Percentiles rank a stretch among this genome's conserved stretches.
Evolutionary conservation across 2,888 invertebrate genomes (phyloP).

Genomic region (Ferrisia virgata): DNA sequence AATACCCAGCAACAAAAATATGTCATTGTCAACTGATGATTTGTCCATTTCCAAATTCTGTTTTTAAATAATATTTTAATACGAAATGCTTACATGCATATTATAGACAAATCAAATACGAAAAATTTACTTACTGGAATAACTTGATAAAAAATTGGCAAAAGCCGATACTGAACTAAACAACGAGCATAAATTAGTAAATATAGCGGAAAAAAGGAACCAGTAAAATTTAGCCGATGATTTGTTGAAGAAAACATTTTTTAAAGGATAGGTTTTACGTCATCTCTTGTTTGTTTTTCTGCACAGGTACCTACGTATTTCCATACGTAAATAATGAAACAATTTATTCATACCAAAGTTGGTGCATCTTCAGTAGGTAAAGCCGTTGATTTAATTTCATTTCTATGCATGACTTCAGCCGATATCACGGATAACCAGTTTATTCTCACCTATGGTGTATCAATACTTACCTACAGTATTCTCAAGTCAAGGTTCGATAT

Average conservation of each 20-base stretch:
- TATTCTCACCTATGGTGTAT: neutral
- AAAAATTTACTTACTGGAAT: neutral
- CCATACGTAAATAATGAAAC: too few species aligned
- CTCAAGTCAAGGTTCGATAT: neutral
- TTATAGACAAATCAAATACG: neutral
- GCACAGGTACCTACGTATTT: too few species aligned
- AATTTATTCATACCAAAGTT: neutral
- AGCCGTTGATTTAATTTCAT: neutral
- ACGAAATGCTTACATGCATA: neutral
- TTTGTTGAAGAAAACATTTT: neutral
- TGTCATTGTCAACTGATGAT: neutral
- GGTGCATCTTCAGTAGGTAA: neutral
- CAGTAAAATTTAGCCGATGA: neutral
- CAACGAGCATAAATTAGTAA: neutral
- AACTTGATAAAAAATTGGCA: neutral
- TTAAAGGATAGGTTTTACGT: neutral
- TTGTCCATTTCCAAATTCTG: neutral
- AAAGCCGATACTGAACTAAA: neutral
- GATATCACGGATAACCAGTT: conserved; percentile 3
- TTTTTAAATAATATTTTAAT: neutral
- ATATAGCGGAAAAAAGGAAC: neutral
- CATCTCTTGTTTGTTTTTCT: neutral
- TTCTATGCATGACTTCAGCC: neutral
- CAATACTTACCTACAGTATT: neutral
- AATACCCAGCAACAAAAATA: conserved; percentile 14